These are phyloP conservation scores for Chrysopa pallens DNA, from an alignment of 1,140 invertebrate genomes.

Conservation along the genomic window DNA sequence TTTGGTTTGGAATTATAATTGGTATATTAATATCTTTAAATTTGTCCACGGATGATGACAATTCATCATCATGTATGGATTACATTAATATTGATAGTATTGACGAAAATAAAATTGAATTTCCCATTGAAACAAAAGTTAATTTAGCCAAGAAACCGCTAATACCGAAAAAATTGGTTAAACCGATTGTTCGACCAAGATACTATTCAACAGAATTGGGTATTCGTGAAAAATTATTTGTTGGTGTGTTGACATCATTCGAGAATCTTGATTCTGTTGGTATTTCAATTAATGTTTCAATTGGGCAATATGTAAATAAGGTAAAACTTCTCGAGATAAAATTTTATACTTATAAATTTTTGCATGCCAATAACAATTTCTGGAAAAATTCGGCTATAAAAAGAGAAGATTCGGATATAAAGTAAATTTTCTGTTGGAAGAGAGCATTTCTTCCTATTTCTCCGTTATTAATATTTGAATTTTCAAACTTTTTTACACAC, in stretches of 20 bases:
- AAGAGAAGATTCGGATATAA: no score
- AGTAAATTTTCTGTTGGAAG: no score
- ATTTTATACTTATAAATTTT: neutral
- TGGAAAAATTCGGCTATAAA: no score
- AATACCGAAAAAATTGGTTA: neutral
- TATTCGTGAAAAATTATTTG: constrained; percentile 75
- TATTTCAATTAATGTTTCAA: constrained; percentile 62
- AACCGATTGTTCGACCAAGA: constrained; percentile 50
- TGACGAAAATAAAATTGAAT: neutral
- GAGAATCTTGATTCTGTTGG: constrained; percentile 48
- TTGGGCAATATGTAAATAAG: constrained; percentile 61
- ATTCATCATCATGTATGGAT: neutral
- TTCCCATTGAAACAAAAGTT: neutral
- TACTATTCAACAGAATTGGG: constrained; percentile 88
- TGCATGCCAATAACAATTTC: no score
- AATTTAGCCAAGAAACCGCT: neutral
- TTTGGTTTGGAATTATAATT: neutral
- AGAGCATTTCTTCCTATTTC: no score
- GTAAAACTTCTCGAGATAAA: constrained; percentile 18
- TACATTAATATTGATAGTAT: neutral
- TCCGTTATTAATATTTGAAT: no score
- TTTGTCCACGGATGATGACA: neutral
- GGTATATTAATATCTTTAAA: neutral
- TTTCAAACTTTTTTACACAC: no score
- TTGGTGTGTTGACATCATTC: constrained; percentile 60